phyloP scores from a whole-genome alignment of 1,140 invertebrate genomes.

The Zeugodacus cucurbitae region DNA sequence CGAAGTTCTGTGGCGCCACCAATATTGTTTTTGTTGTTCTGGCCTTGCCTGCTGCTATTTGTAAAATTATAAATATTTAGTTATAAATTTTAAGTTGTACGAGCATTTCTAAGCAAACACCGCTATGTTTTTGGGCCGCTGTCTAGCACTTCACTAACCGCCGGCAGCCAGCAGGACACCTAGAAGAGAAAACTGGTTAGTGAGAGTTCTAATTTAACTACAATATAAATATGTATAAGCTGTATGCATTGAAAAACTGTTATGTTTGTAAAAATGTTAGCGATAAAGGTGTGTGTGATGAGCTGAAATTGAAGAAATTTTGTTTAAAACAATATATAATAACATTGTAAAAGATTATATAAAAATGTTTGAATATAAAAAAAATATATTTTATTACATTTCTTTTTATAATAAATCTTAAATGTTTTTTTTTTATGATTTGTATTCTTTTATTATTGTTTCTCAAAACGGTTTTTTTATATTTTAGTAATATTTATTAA shows the following conservation, averaged over 20 bases:
- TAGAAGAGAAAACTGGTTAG: conserved; percentile 64
- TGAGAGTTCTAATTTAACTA: conserved; percentile 52
- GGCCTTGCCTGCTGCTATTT: no score
- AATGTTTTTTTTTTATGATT: no score
- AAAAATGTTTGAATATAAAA: no score
- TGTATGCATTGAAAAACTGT: background rate
- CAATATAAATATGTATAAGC: background rate
- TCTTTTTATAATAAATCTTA: no score
- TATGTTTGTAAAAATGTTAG: background rate
- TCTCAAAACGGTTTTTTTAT: no score
- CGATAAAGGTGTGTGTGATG: background rate
- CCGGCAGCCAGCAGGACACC: conserved; percentile 55
- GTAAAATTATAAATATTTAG: background rate
- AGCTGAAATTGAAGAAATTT: background rate
- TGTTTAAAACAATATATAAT: no score
- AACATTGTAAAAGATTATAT: no score
- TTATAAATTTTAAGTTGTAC: background rate
- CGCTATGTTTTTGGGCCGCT: background rate
- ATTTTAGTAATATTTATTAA: no score
- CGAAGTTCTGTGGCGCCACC: background rate
- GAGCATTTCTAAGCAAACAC: no score
- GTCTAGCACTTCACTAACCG: background rate
- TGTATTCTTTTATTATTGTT: no score
- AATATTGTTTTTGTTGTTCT: background rate
- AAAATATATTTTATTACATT: no score